Evolutionary conservation across 2,797 vertebrate species (phyloP).

Genomic region (Anomalospiza imberbis): DNA sequence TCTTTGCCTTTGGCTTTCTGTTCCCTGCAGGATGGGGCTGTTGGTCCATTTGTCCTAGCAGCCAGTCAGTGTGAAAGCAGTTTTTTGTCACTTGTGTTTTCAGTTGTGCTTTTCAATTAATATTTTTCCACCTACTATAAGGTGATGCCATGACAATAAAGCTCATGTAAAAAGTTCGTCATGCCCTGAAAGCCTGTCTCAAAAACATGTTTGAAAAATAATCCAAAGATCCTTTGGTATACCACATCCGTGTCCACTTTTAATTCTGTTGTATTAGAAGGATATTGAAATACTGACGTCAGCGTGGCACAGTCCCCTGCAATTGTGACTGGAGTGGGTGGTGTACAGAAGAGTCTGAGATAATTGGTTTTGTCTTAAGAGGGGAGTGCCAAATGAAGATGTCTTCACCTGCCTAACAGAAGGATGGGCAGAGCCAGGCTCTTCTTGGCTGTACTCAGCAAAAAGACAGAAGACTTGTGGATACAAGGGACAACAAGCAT

Average conservation of each 20-base stretch:
- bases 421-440: neutral
- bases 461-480: neutral
- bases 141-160: neutral
- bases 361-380: neutral
- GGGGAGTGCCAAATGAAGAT: neutral
- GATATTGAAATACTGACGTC: neutral
- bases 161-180: neutral
- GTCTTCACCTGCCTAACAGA: neutral
- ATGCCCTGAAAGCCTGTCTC: neutral
- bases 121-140: neutral
- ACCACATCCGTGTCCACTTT: neutral
- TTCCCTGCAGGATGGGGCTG: neutral
- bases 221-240: neutral
- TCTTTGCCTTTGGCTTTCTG: neutral
- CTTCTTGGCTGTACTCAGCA: neutral
- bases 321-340: neutral
- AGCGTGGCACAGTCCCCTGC: rapidly evolving
- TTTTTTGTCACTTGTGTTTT: neutral
- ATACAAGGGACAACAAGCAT: neutral
- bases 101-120: neutral
- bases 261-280: neutral
- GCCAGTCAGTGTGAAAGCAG: neutral
- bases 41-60: neutral
- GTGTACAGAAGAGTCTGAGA: neutral
- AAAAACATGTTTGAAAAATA: neutral